phyloP scores from a whole-genome alignment of 1,140 invertebrate genomes.

The Coptotermes formosanus region DNA sequence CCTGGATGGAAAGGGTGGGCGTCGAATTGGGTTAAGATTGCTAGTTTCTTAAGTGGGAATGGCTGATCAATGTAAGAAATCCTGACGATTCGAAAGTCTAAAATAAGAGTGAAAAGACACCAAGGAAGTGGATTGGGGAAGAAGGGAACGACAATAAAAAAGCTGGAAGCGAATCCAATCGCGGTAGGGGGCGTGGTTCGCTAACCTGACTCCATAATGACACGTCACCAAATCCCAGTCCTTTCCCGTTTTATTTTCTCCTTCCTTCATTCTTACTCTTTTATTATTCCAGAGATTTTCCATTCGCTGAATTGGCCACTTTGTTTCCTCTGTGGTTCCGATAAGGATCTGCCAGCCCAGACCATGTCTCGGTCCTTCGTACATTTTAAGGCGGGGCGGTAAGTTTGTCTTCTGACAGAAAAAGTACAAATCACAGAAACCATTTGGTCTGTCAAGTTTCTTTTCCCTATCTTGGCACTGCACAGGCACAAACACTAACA shows the following conservation, averaged over 20 bases:
- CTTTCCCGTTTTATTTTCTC: not conserved
- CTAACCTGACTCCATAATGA: conserved; percentile 5
- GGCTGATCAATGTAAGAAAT: not conserved
- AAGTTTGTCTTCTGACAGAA: too few relatives aligned
- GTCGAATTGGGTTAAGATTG: too few relatives aligned
- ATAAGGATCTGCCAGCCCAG: not conserved
- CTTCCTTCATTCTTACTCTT: not conserved
- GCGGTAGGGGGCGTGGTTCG: not conserved
- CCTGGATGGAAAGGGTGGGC: not conserved
- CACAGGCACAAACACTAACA: too few relatives aligned
- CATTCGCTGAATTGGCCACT: conserved; percentile 30
- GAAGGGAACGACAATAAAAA: not conserved
- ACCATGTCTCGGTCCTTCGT: not conserved
- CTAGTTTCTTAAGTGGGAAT: too few relatives aligned
- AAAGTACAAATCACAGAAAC: too few relatives aligned
- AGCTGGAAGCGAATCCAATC: not conserved
- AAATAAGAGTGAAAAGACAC: not conserved
- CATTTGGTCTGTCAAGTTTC: too few relatives aligned
- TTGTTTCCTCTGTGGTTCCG: conserved; percentile 15
- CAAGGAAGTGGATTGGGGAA: not conserved
- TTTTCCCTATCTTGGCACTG: too few relatives aligned
- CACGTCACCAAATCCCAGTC: not conserved
- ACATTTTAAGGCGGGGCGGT: too few relatives aligned
- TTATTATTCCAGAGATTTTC: conserved; percentile 11
- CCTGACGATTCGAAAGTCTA: not conserved